phyloP scores from a whole-genome alignment of 2,113 vertebrate species.

The Nothobranchius kuhntae region DNA sequence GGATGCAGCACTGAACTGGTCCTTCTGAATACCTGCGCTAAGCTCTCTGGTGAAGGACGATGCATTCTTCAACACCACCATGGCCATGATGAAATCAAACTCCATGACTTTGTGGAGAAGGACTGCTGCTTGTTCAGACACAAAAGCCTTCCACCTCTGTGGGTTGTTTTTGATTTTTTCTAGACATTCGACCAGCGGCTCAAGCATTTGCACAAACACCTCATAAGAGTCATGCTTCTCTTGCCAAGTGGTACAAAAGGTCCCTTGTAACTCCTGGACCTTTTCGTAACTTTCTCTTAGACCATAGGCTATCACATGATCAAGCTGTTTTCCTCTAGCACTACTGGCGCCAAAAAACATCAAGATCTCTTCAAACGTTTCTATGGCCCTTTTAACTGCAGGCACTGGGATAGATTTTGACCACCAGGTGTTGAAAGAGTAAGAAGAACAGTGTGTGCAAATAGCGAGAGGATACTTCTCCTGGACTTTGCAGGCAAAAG shows the following conservation, averaged over 20 bases:
- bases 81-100: conserved; percentile 91
- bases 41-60: conserved; percentile 92
- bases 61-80: conserved; percentile 90
- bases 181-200: conserved; percentile 87
- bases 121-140: conserved; percentile 80
- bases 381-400: conserved; percentile 84
- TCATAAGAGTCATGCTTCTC: conserved; percentile 91
- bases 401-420: conserved; percentile 89
- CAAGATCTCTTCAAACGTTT: conserved; percentile 87
- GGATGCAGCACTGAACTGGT: conserved; percentile 90
- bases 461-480: conserved; percentile 92
- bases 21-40: conserved; percentile 91
- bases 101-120: conserved; percentile 86
- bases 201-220: conserved; percentile 89
- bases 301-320: conserved; percentile 84
- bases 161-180: conserved; percentile 85
- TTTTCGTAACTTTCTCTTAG: conserved; percentile 87
- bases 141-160: conserved; percentile 80
- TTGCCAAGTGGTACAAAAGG: conserved; percentile 86
- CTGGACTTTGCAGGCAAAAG: conserved; percentile 90
- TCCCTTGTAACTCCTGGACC: conserved; percentile 86
- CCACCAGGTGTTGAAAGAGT: conserved; percentile 94
- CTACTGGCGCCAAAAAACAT: conserved; percentile 85
- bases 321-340: conserved; percentile 84
- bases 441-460: conserved; percentile 90